Base-by-base conservation (phyloP, 2,797 vertebrate species). In the Ptychobarbus kaznakovi region DNA sequence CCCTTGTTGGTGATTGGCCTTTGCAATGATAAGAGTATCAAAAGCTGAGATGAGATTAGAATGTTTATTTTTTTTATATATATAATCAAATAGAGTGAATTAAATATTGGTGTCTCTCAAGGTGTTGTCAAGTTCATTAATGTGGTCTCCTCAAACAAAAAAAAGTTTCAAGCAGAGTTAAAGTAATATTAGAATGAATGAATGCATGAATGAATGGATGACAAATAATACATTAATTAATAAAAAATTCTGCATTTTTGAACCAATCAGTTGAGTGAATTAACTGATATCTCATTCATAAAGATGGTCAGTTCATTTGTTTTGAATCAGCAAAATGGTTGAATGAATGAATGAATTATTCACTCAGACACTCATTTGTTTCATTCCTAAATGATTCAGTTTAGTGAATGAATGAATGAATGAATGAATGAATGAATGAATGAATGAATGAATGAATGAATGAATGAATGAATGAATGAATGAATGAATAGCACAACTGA, bases 11-110 rank as follows among this genome's bases (percentile, higher is more conserved):
- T 35, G 32, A 70, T 58, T 72, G 65, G 28, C 80, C 46, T 69
- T 81, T 70, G 68, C 1, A 5, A 32, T 66, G 46, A 81, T 82
- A 73, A 82, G 13, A 6, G 20, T 56, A 42, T 76, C 44, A 83
- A 77, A 77, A 77, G 73, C 73, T 25, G 20, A 51, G 61, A 83
- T 76, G 40, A 73, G 51, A 81, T 72, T 56, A 42, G 5, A 18
- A 13, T 56, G 65, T 28, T 7, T 53, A 6, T 20, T 15, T 7
- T 40, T 7, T 4, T 49, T n/a, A n/a, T n/a, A n/a, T n/a, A n/a
- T n/a, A 2, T 9, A 61, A 63, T 4, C 22, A 18, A 28, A 78
- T 44, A 11, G 42, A 40, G 76, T 25, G 38, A 28, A 44, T 73
- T 22, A 53, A 53, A 18, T 20, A 53, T 32, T 12, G 9, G 10